Evolutionary conservation across 1,140 invertebrate genomes (phyloP).

Genomic region (Drosophila rhopaloa): DNA sequence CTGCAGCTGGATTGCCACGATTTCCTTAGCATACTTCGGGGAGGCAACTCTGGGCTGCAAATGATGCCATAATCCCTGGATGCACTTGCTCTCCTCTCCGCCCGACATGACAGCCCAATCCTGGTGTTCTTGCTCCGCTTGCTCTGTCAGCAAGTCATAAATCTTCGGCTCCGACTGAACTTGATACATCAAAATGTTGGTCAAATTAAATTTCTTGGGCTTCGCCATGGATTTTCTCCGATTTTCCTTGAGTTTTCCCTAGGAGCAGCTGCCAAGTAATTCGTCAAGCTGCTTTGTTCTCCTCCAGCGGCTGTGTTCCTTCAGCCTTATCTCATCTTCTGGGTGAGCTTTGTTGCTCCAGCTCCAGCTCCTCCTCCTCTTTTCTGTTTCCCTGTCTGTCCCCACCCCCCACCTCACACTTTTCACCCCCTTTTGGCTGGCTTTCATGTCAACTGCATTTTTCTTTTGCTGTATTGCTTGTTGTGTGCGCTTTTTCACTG

Average conservation of each 20-base stretch:
- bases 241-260: constrained; percentile 2
- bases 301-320: constrained; percentile 15
- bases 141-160: constrained; percentile 57
- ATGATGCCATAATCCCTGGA: constrained; percentile 23
- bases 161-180: constrained; percentile 43
- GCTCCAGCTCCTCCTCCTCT: neutral
- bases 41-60: constrained; percentile 12
- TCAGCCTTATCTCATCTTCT: constrained; percentile 23
- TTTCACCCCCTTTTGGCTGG: constrained; percentile 22
- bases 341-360: constrained; percentile 29
- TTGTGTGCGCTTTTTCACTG: constrained; percentile 67
- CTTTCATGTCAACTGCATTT: constrained; percentile 79
- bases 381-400: constrained; percentile 18
- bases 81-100: constrained; percentile 7
- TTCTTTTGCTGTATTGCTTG: constrained; percentile 66
- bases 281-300: constrained; percentile 73
- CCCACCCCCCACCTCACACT: constrained; percentile 1
- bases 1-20: constrained; percentile 4
- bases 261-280: constrained; percentile 71
- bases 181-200: constrained; percentile 64
- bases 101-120: constrained; percentile 16
- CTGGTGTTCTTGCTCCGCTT: constrained; percentile 13
- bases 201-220: constrained; percentile 70
- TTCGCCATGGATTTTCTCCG: neutral
- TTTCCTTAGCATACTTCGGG: neutral